Conservation (phyloP, 2,797 vertebrate species). For the Anas acuta region DNA sequence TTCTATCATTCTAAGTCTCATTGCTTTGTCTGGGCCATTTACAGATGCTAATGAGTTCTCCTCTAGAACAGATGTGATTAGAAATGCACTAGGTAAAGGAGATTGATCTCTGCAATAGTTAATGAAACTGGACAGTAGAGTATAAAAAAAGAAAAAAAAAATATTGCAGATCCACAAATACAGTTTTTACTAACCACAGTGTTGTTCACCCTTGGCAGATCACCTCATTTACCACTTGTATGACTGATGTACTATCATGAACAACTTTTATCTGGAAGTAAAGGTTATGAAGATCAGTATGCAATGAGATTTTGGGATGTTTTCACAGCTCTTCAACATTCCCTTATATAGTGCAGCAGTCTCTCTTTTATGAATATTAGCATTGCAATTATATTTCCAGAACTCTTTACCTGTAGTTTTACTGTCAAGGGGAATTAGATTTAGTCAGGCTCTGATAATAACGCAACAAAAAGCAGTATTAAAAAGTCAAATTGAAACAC, state of each 20-base stretch:
- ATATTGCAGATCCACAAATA: slow-evolving; percentile 14
- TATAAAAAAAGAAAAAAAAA: neutral
- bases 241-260: slow-evolving; percentile 39
- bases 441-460: slow-evolving; percentile 47
- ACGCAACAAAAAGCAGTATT: slow-evolving; percentile 26
- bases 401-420: slow-evolving; percentile 52
- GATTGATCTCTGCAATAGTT: slow-evolving; percentile 68
- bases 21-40: slow-evolving; percentile 47
- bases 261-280: slow-evolving; percentile 42
- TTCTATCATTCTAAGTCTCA: neutral
- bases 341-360: slow-evolving; percentile 52
- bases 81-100: slow-evolving; percentile 67
- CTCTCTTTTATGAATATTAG: slow-evolving; percentile 43
- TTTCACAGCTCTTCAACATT: slow-evolving; percentile 48
- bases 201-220: slow-evolving; percentile 49
- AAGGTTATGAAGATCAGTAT: slow-evolving; percentile 64
- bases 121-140: slow-evolving; percentile 69
- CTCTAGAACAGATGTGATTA: slow-evolving; percentile 67
- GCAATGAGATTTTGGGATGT: slow-evolving; percentile 24
- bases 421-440: slow-evolving; percentile 53
- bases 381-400: slow-evolving; percentile 46
- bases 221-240: slow-evolving; percentile 34
- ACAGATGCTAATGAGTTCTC: slow-evolving; percentile 59
- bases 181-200: slow-evolving; percentile 44
- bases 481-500: slow-evolving; percentile 54